Percentiles rank a stretch among this genome's conserved stretches.
phyloP scores from a whole-genome alignment of 2,113 vertebrate species.

The Paramisgurnus dabryanus region DNA sequence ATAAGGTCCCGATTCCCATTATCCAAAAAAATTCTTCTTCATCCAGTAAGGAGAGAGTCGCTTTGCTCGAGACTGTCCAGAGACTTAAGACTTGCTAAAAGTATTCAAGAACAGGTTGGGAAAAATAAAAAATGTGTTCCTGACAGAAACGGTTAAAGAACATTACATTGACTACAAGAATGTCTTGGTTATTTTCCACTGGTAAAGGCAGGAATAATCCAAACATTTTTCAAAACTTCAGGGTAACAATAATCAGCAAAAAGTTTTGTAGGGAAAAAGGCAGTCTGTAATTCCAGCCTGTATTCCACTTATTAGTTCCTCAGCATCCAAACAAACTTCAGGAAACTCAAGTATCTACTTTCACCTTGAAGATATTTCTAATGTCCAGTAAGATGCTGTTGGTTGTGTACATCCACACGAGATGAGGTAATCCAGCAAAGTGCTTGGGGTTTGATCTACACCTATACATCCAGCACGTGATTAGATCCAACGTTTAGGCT shows the following conservation, averaged over 20 bases:
- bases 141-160: constrained; percentile 62
- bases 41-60: not conserved
- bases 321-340: constrained; percentile 47
- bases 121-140: not conserved
- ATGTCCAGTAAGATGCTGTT: constrained; percentile 5
- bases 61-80: not conserved
- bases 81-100: not conserved
- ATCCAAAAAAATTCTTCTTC: constrained; percentile 35
- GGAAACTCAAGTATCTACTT: constrained; percentile 43
- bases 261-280: constrained; percentile 10
- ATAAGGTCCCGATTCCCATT: constrained; percentile 1
- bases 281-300: constrained; percentile 61
- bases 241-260: not conserved
- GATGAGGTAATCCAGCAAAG: constrained; percentile 67
- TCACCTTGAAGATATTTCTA: not conserved
- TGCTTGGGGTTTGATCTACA: constrained; percentile 50
- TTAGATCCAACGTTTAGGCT: constrained; percentile 65
- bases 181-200: constrained; percentile 62
- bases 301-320: constrained; percentile 15
- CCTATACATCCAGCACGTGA: constrained; percentile 67
- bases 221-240: constrained; percentile 13
- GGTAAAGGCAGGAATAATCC: constrained; percentile 49
- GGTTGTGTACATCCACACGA: constrained; percentile 65
- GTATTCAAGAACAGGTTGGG: no score
- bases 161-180: no score